Percentiles rank a stretch among this genome's conserved stretches.
Conservation (phyloP, 2,797 vertebrate genomes). For the Thunnus albacares region DNA sequence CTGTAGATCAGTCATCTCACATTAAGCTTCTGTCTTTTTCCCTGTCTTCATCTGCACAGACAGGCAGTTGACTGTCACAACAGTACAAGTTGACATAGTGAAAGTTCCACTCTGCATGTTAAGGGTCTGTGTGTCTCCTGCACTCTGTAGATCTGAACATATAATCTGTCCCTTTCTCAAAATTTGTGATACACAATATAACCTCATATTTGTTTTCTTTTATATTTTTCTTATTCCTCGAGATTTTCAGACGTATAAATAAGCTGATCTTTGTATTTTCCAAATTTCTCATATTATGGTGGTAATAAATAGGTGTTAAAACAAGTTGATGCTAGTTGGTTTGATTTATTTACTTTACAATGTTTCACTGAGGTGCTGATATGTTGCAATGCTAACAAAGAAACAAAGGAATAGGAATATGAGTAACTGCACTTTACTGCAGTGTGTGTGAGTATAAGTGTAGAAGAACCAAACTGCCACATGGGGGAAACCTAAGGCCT, state of each 20-base stretch:
- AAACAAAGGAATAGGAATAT: neutral
- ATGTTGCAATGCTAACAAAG: neutral
- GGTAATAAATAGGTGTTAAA: slow-evolving; percentile 90
- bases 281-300: slow-evolving; percentile 90
- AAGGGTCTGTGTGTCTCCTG: slow-evolving; percentile 65
- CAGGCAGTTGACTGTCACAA: slow-evolving; percentile 63
- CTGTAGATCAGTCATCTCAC: slow-evolving; percentile 47
- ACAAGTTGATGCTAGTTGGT: slow-evolving; percentile 35
- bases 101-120: slow-evolving; percentile 73
- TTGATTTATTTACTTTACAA: slow-evolving; percentile 23
- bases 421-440: too few species aligned
- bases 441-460: neutral
- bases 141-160: slow-evolving; percentile 68
- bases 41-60: slow-evolving; percentile 33
- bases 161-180: slow-evolving; percentile 76
- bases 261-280: slow-evolving; percentile 90
- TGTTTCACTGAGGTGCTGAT: neutral
- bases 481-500: slow-evolving; percentile 23
- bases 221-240: slow-evolving; percentile 87
- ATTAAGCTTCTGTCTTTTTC: slow-evolving; percentile 15
- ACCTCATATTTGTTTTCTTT: slow-evolving; percentile 86
- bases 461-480: neutral
- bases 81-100: slow-evolving; percentile 54
- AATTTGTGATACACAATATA: slow-evolving; percentile 85
- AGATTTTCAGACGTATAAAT: slow-evolving; percentile 87